Conservation (phyloP, 2,888 invertebrate genomes). For the Cerastoderma edule region DNA sequence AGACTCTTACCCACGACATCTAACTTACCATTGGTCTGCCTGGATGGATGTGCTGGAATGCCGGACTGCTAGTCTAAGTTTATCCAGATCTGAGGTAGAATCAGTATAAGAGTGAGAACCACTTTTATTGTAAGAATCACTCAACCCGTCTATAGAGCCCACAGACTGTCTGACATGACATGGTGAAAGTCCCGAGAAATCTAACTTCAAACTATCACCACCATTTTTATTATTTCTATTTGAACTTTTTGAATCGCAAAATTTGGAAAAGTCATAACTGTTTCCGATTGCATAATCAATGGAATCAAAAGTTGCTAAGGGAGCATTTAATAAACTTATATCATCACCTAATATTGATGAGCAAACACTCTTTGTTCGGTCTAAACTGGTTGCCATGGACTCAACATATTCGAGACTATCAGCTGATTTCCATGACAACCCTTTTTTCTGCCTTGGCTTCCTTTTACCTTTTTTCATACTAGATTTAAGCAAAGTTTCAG, state of each 20-base stretch:
- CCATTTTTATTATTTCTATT: conserved; percentile 58
- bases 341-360: conserved; percentile 73
- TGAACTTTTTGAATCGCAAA: conserved; percentile 34
- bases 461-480: conserved; percentile 64
- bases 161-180: conserved; percentile 53
- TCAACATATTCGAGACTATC: conserved; percentile 72
- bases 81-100: conserved; percentile 57
- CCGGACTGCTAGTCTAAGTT: conserved; percentile 53
- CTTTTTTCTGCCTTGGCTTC: conserved; percentile 61
- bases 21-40: conserved; percentile 55
- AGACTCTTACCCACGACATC: conserved; percentile 47
- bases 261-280: conserved; percentile 62
- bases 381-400: conserved; percentile 67
- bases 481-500: conserved; percentile 68
- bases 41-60: conserved; percentile 43
- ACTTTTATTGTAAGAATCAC: conserved; percentile 43
- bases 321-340: conserved; percentile 70
- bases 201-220: conserved; percentile 70
- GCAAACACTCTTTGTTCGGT: conserved; percentile 71
- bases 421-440: conserved; percentile 74
- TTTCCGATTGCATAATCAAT: conserved; percentile 68
- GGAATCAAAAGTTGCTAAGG: conserved; percentile 75
- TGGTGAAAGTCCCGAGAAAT: conserved; percentile 69
- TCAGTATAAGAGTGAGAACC: conserved; percentile 31
- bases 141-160: conserved; percentile 52